These are phyloP conservation scores for Amphimallon solstitiale DNA, from an alignment of 2,888 invertebrate species.

Conservation along the genomic window DNA sequence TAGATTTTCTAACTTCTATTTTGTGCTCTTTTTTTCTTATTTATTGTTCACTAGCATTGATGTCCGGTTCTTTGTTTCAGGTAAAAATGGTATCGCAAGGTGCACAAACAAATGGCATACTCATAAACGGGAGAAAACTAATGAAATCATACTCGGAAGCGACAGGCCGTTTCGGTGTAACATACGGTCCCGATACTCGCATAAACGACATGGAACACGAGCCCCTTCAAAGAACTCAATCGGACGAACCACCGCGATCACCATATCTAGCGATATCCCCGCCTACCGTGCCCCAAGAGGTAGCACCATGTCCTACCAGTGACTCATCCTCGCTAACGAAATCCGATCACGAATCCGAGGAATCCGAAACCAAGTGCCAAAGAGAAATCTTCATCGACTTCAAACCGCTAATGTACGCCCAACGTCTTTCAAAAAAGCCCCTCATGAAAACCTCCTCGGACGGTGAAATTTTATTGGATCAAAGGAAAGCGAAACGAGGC, in stretches of 20 bases:
- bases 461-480: slow-evolving; percentile 77
- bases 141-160: slow-evolving; percentile 88
- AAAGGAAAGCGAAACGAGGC: slow-evolving; percentile 65
- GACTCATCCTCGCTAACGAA: slow-evolving; percentile 58
- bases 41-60: no score
- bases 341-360: slow-evolving; percentile 58
- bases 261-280: slow-evolving; percentile 72
- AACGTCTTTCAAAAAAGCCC: slow-evolving; percentile 63
- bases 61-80: slow-evolving; percentile 64
- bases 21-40: no score
- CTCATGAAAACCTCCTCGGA: slow-evolving; percentile 84
- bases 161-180: slow-evolving; percentile 63
- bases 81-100: slow-evolving; percentile 91
- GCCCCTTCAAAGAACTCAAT: slow-evolving; percentile 82
- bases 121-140: slow-evolving; percentile 77
- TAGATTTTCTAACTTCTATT: no score
- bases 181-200: slow-evolving; percentile 55
- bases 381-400: slow-evolving; percentile 89
- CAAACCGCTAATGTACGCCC: slow-evolving; percentile 78
- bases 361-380: slow-evolving; percentile 71
- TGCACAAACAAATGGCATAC: slow-evolving; percentile 86
- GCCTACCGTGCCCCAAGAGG: slow-evolving; percentile 53
- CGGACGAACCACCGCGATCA: slow-evolving; percentile 85
- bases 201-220: slow-evolving; percentile 71
- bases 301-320: slow-evolving; percentile 56